A percentile compares a stretch with the other conserved stretches of the same genome.
Evolutionary conservation across 2,888 invertebrate species (phyloP).

Genomic region (Caenorhabditis becei): DNA sequence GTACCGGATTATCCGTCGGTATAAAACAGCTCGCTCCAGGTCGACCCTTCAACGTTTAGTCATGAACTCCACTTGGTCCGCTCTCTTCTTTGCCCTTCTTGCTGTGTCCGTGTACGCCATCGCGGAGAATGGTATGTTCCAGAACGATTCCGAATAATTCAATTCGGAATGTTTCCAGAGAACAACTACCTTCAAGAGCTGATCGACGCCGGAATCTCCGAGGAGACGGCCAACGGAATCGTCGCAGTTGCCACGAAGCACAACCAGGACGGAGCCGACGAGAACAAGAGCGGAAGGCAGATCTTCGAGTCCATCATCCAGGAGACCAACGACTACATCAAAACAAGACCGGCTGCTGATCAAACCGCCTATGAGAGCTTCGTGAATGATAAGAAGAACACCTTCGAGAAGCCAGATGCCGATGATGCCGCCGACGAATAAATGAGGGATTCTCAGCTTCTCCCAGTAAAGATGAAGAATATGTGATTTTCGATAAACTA

Average conservation of each 20-base stretch:
- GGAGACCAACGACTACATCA: constrained; percentile 40
- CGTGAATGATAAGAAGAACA: constrained; percentile 43
- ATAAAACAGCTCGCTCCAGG: constrained; percentile 53
- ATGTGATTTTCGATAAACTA: constrained; percentile 7
- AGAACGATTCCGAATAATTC: too few relatives aligned
- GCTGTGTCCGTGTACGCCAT: constrained; percentile 28
- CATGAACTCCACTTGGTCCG: constrained; percentile 37
- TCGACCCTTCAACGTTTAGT: constrained; percentile 8
- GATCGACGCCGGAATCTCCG: constrained; percentile 36
- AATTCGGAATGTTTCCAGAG: constrained; percentile 24
- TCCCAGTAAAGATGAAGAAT: background rate
- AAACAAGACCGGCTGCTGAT: constrained; percentile 26
- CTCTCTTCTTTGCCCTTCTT: constrained; percentile 30
- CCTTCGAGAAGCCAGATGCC: constrained; percentile 25
- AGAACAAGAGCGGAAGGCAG: constrained; percentile 25
- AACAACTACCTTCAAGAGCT: constrained; percentile 53
- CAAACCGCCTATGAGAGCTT: constrained; percentile 40
- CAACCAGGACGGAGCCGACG: constrained; percentile 30
- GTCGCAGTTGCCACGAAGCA: constrained; percentile 29
- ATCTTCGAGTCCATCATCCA: constrained; percentile 45
- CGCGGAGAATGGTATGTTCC: constrained; percentile 25
- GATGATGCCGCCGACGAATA: constrained; percentile 19
- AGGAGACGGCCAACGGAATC: constrained; percentile 45
- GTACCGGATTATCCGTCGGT: constrained; percentile 40
- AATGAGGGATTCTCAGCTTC: background rate